Evolutionary conservation across 2,888 invertebrate species (phyloP).

Genomic region (Syrista parreyssii): DNA sequence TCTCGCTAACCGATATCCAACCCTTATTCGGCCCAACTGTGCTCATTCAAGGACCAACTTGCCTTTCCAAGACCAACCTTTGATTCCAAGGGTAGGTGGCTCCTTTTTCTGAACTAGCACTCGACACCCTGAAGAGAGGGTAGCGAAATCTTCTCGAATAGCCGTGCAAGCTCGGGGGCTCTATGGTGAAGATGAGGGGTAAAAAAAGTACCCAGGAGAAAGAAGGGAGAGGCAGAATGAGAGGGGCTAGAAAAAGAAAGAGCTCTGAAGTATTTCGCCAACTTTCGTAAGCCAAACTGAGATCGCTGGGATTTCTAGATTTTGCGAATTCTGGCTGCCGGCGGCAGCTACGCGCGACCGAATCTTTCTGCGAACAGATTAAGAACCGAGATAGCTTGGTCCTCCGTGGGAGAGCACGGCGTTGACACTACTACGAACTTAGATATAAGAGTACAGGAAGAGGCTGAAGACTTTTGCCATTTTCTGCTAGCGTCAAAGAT

Average conservation of each 20-base stretch:
- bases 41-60: not conserved
- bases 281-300: slow-evolving; percentile 57
- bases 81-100: not conserved
- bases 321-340: slow-evolving; percentile 8
- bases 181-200: slow-evolving; percentile 5
- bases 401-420: not conserved
- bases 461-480: not conserved
- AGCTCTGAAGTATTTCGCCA: slow-evolving; percentile 56
- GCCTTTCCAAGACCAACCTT: too few species aligned
- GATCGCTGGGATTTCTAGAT: slow-evolving; percentile 49
- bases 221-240: slow-evolving; percentile 3
- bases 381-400: slow-evolving; percentile 33
- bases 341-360: slow-evolving; percentile 13
- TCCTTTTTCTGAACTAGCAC: not conserved
- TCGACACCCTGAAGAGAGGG: not conserved
- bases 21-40: not conserved
- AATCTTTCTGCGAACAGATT: slow-evolving; percentile 39
- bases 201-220: not conserved
- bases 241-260: slow-evolving; percentile 25
- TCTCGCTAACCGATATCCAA: not conserved
- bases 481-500: not conserved
- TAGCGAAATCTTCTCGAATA: not conserved
- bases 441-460: not conserved
- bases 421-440: not conserved
- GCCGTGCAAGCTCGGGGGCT: slow-evolving; percentile 2